phyloP scores from a whole-genome alignment of 2,888 invertebrate genomes.

The Cephalotes varians region DNA sequence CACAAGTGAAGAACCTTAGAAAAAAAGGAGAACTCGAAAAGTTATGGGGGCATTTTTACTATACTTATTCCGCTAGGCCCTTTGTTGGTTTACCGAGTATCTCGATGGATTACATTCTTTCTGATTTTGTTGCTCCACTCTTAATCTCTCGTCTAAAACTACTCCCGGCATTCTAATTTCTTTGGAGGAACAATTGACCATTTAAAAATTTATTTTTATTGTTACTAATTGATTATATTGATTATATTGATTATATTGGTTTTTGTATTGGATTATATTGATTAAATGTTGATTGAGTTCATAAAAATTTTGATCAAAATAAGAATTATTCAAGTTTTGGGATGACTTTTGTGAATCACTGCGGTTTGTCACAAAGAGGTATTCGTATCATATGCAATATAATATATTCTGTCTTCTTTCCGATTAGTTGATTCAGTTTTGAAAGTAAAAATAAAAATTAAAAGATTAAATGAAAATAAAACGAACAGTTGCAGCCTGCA shows the following conservation, averaged over 20 bases:
- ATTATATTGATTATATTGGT: neutral
- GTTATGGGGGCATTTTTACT: too few relatives aligned
- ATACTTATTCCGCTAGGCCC: too few relatives aligned
- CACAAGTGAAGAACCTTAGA: too few relatives aligned
- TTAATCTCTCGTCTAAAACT: too few relatives aligned
- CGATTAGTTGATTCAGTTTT: neutral
- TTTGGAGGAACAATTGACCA: too few relatives aligned
- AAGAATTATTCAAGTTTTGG: neutral
- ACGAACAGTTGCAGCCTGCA: too few relatives aligned
- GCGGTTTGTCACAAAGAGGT: neutral
- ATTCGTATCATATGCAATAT: neutral
- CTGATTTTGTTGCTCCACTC: too few relatives aligned
- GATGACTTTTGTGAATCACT: neutral
- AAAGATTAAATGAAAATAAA: neutral
- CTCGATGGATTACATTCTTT: too few relatives aligned
- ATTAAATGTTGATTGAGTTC: neutral
- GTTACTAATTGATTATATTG: neutral
- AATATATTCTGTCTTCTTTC: neutral
- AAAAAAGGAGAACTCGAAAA: too few relatives aligned
- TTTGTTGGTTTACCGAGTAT: too few relatives aligned
- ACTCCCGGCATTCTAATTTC: too few relatives aligned
- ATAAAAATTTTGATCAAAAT: neutral
- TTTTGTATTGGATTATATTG: too few relatives aligned
- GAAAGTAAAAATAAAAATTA: neutral
- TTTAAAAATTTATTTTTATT: neutral